phyloP scores from a whole-genome alignment of 1,140 invertebrate genomes.

The Palaemon carinicauda region DNA sequence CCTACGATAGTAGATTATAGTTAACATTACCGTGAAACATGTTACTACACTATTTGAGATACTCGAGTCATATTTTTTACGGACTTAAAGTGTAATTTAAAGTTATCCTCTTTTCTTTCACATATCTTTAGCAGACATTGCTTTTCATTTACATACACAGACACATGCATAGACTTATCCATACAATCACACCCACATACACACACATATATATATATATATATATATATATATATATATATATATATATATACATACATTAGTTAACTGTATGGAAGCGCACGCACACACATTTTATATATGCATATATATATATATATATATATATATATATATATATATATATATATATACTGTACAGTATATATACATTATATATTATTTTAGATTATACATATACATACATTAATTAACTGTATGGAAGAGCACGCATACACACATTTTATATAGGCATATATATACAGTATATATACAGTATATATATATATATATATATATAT shows the following conservation, averaged over 20 bases:
- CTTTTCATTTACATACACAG: too few species aligned
- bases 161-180: background rate
- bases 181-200: background rate
- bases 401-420: too few species aligned
- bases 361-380: background rate
- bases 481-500: background rate
- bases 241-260: slow-evolving; percentile 16
- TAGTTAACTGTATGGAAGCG: too few species aligned
- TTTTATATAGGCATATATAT: background rate
- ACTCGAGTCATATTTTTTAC: too few species aligned
- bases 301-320: background rate
- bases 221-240: slow-evolving; percentile 38
- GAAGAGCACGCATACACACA: background rate
- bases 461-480: background rate
- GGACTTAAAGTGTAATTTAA: too few species aligned
- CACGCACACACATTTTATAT: background rate
- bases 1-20: too few species aligned
- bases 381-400: background rate
- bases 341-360: background rate
- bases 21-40: too few species aligned
- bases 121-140: too few species aligned
- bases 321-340: background rate
- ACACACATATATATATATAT: slow-evolving; percentile 30
- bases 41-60: too few species aligned
- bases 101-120: too few species aligned